phyloP scores from a whole-genome alignment of 1,140 invertebrate species.

The Condylostylus longicornis region DNA sequence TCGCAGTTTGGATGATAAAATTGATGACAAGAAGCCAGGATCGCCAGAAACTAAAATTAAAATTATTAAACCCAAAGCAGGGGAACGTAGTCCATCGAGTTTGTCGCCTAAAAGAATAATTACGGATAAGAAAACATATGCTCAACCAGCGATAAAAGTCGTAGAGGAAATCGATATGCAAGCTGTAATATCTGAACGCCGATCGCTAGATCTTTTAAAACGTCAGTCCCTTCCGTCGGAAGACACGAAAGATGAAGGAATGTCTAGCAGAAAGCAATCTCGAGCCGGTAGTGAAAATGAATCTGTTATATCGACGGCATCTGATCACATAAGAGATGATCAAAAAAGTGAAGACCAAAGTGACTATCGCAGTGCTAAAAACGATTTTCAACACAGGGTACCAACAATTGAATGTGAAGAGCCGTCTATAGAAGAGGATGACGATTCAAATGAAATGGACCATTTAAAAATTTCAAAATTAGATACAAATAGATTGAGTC shows the following conservation, averaged over 20 bases:
- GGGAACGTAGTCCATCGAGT: background rate
- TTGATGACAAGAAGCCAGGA: constrained; percentile 6
- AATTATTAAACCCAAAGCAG: background rate
- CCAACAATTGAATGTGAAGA: constrained; percentile 31
- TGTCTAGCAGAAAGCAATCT: constrained; percentile 32
- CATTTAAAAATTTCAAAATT: constrained; percentile 22
- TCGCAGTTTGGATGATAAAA: constrained; percentile 39
- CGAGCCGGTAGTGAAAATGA: constrained; percentile 42
- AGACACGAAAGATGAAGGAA: constrained; percentile 26
- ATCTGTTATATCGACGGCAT: constrained; percentile 45
- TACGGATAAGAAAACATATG: constrained; percentile 3
- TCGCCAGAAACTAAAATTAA: background rate
- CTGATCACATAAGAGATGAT: no score
- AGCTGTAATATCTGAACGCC: constrained; percentile 41
- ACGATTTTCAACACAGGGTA: constrained; percentile 24
- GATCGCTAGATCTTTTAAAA: constrained; percentile 37
- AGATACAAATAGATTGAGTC: constrained; percentile 23
- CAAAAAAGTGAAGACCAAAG: constrained; percentile 26
- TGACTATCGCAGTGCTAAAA: constrained; percentile 23
- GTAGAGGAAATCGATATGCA: constrained; percentile 41
- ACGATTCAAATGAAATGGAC: constrained; percentile 18
- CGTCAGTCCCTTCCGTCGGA: constrained; percentile 24
- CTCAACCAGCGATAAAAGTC: constrained; percentile 9
- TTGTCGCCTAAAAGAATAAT: background rate
- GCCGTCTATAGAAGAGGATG: constrained; percentile 27